These are phyloP conservation scores for Neocrepidodera transversa DNA, from an alignment of 2,888 invertebrate species.

Conservation along the genomic window DNA sequence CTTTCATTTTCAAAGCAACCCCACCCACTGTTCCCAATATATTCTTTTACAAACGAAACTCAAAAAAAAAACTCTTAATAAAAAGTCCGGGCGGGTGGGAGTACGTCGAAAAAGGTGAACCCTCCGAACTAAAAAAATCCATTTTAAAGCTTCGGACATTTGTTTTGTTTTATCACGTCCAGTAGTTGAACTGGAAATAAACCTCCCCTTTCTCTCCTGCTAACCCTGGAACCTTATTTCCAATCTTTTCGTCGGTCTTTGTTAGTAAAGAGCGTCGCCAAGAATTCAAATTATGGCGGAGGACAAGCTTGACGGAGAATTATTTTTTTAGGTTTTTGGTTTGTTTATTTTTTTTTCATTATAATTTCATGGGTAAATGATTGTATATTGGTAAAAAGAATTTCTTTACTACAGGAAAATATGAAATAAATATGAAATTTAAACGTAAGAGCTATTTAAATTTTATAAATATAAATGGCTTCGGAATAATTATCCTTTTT, in stretches of 20 bases:
- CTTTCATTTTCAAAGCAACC: slow-evolving; percentile 24
- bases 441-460: no score
- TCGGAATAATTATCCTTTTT: no score
- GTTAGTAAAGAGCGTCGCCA: slow-evolving; percentile 18
- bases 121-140: slow-evolving; percentile 42
- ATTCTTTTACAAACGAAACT: slow-evolving; percentile 23
- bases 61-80: slow-evolving; percentile 29
- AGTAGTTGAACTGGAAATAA: slow-evolving; percentile 52
- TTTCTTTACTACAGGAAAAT: no score
- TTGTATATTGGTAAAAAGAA: no score
- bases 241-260: slow-evolving; percentile 34
- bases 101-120: slow-evolving; percentile 25
- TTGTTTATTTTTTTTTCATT: neutral
- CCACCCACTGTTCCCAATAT: slow-evolving; percentile 20
- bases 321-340: neutral
- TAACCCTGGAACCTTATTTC: slow-evolving; percentile 27
- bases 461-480: no score
- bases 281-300: slow-evolving; percentile 32
- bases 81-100: slow-evolving; percentile 22
- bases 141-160: slow-evolving; percentile 49
- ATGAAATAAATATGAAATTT: no score
- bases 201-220: slow-evolving; percentile 31
- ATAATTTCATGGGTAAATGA: no score
- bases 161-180: slow-evolving; percentile 56
- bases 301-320: neutral